Conservation (phyloP, 2,797 vertebrate species). For the Otus scops region DNA sequence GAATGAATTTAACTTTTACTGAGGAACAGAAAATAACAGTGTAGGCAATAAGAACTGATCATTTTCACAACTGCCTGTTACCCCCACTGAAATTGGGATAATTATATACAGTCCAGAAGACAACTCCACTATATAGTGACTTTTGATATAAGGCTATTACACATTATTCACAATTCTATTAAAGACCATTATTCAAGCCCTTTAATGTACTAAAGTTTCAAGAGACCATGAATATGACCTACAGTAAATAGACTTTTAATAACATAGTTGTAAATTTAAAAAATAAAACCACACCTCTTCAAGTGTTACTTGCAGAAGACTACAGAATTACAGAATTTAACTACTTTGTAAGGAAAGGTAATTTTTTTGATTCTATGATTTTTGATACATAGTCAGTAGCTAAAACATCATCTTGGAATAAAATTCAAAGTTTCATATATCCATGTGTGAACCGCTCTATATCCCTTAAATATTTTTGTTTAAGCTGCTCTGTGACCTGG, state of each 20-base stretch:
- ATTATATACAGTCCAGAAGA: neutral
- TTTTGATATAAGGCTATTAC: neutral
- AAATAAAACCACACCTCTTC: neutral
- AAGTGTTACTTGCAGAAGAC: neutral
- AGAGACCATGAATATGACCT: neutral
- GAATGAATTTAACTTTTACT: neutral
- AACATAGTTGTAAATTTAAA: neutral
- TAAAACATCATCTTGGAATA: neutral
- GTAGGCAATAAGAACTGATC: neutral
- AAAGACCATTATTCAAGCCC: neutral
- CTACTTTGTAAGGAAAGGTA: neutral
- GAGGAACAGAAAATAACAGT: neutral
- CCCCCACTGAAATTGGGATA: neutral
- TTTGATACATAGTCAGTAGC: neutral
- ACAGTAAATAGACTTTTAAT: neutral
- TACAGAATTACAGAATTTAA: neutral
- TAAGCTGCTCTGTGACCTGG: neutral
- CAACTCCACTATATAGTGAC: neutral
- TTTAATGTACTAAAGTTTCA: neutral
- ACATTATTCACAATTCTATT: neutral
- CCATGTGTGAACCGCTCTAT: neutral
- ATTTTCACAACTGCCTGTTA: slow-evolving; percentile 10
- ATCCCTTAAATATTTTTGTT: neutral
- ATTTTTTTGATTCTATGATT: neutral
- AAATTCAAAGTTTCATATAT: neutral